phyloP scores from a whole-genome alignment of 2,888 invertebrate species.

The Drosophila atripex region DNA sequence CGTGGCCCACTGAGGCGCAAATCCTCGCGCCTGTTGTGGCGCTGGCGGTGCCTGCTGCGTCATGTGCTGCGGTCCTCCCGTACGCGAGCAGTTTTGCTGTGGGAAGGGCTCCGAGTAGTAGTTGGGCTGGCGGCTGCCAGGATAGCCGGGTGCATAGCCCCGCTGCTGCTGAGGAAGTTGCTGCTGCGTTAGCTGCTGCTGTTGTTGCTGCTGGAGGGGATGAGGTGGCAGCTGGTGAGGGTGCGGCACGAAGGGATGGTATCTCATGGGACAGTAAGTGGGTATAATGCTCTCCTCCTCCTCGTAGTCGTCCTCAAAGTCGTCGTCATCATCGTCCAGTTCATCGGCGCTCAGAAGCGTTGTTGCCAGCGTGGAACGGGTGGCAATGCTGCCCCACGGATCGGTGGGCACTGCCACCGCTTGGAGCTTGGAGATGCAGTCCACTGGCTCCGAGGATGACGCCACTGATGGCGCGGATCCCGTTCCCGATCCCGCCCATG shows the following conservation, averaged over 20 bases:
- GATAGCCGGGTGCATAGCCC: slow-evolving; percentile 78
- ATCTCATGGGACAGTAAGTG: slow-evolving; percentile 83
- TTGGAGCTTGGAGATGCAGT: slow-evolving; percentile 88
- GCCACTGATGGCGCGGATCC: slow-evolving; percentile 48
- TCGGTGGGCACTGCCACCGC: slow-evolving; percentile 89
- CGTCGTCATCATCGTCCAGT: slow-evolving; percentile 83
- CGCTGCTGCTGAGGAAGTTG: slow-evolving; percentile 50
- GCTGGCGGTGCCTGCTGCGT: slow-evolving; percentile 46
- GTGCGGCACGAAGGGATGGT: slow-evolving; percentile 78
- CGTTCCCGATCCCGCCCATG: slow-evolving; percentile 71
- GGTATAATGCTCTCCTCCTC: slow-evolving; percentile 84
- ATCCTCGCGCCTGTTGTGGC: slow-evolving; percentile 58
- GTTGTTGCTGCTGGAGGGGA: slow-evolving; percentile 50
- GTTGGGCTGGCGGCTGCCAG: slow-evolving; percentile 80
- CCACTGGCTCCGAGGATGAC: slow-evolving; percentile 80
- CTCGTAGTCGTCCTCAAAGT: slow-evolving; percentile 84
- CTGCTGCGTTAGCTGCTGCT: slow-evolving; percentile 45
- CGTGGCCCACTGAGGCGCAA: slow-evolving; percentile 74
- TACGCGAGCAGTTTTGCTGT: slow-evolving; percentile 83
- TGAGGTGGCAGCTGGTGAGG: slow-evolving; percentile 53
- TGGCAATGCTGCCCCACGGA: slow-evolving; percentile 85
- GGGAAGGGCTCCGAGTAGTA: slow-evolving; percentile 84
- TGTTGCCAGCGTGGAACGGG: slow-evolving; percentile 83
- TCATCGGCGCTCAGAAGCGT: slow-evolving; percentile 83
- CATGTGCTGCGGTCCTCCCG: slow-evolving; percentile 85